Base-by-base conservation (phyloP, 92 coral and sea anemone genomes). In the Parazoanthus darwini region DNA sequence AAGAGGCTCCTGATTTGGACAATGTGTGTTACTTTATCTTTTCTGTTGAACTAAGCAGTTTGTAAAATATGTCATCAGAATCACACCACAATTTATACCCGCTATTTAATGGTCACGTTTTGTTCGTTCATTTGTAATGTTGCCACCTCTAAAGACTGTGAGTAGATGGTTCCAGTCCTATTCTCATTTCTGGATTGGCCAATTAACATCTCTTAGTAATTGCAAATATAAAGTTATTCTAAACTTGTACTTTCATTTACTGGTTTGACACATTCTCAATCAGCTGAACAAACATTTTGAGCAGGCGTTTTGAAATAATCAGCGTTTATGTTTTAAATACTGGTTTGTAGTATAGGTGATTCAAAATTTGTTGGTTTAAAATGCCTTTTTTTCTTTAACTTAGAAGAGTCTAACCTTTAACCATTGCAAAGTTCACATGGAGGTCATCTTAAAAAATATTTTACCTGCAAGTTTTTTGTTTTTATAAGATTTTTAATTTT, bases 221-320 rank as follows among this genome's bases (percentile, higher is more conserved):
- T 79, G 37, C 9, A 79, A 46, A 43, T 38, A 46, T 20, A 14
- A 26, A n/a, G 63, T 37, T 74, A 48, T 58, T 59, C 15, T 18
- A 42, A 37, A 71, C 25, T n/a, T 36, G 48, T 13, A 36, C 18
- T 42, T 54, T 0, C 25, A 23, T 58, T 33, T n/a, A 66, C 26
- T 33, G 35, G 39, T 58, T 39, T 37, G 44, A 38, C 36, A 74
- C n/a, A 37, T 74, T 74, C n/a, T 7, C 48, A 74, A 74, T 4
- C 85, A 33, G 85, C 85, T 81, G 85, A 29, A 37, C 48, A 42
- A 38, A 59, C 29, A 15, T 58, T 56, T 59, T 59, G 36, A 13
- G 33, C 74, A 16, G 46, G 16, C 18, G 25, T 50, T 81, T 81
- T 81, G 85, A 81, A 81, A 81, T 9, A 59, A 22, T 8, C 26